A percentile compares a stretch with the other conserved stretches of the same genome.
These are phyloP conservation scores for Eleginops maclovinus DNA, from an alignment of 2,113 vertebrate genomes.

Conservation along the genomic window DNA sequence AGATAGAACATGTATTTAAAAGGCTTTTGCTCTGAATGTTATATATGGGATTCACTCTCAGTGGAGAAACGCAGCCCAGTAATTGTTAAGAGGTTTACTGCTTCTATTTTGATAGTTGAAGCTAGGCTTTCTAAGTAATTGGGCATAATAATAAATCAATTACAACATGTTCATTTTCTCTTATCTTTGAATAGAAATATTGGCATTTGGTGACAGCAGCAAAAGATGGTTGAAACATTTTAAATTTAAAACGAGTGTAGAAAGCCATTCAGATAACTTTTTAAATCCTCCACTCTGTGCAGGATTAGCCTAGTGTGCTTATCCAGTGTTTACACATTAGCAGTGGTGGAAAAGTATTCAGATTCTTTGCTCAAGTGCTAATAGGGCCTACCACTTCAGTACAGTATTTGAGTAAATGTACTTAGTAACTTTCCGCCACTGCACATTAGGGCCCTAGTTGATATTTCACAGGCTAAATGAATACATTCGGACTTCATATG, in stretches of 20 bases:
- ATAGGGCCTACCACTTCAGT: no score
- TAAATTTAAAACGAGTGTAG: not conserved
- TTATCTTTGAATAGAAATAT: not conserved
- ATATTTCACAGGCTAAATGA: not conserved
- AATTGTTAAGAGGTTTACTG: not conserved
- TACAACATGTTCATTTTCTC: not conserved
- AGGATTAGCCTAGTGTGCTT: not conserved
- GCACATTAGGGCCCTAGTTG: not conserved
- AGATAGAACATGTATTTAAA: not conserved
- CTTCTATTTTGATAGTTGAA: not conserved
- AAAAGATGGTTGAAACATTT: not conserved
- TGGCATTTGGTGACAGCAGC: not conserved
- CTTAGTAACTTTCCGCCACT: no score
- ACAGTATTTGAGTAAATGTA: no score
- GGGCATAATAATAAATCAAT: not conserved
- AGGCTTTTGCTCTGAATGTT: not conserved
- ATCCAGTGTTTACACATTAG: not conserved
- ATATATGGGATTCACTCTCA: not conserved
- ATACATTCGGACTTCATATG: constrained; percentile 8
- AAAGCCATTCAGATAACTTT: not conserved
- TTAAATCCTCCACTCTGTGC: not conserved
- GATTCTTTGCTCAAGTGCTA: no score
- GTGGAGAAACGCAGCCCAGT: not conserved
- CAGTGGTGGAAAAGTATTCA: no score
- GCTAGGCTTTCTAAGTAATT: not conserved